phyloP scores from a whole-genome alignment of 2,113 vertebrate species.

The Choloepus hoffmanni region DNA sequence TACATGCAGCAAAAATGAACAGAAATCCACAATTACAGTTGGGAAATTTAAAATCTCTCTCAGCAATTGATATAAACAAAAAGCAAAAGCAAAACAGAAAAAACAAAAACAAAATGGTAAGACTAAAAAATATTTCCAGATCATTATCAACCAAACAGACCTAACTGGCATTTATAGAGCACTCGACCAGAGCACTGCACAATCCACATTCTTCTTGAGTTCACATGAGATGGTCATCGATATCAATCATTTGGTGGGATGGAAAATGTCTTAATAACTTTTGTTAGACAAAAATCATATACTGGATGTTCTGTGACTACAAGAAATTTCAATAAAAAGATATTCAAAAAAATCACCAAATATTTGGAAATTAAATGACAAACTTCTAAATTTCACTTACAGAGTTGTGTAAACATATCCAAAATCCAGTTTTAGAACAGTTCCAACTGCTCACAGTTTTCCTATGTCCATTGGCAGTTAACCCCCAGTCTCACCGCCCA shows the following conservation, averaged over 20 bases:
- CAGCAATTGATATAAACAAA: no score
- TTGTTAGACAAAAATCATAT: neutral
- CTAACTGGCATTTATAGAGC: neutral
- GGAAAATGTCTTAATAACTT: no score
- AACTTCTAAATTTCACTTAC: no score
- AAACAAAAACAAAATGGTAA: neutral
- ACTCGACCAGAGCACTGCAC: rapidly evolving
- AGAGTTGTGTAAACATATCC: rapidly evolving
- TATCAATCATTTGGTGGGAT: rapidly evolving
- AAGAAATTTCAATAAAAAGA: neutral
- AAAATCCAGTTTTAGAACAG: rapidly evolving
- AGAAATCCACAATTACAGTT: rapidly evolving
- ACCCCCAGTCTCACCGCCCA: rapidly evolving
- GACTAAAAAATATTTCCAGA: neutral
- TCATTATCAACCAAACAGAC: rapidly evolving
- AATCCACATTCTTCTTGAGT: rapidly evolving
- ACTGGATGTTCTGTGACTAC: no score
- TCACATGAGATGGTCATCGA: rapidly evolving
- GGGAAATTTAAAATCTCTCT: neutral
- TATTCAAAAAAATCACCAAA: neutral
- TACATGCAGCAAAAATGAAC: neutral
- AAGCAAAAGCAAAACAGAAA: neutral
- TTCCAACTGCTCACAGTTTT: rapidly evolving
- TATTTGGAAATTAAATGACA: neutral
- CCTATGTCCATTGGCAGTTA: rapidly evolving